Percentiles rank a stretch among this genome's conserved stretches.
phyloP scores from a whole-genome alignment of 2,113 vertebrate species.

The Syngnathoides biaculeatus region DNA sequence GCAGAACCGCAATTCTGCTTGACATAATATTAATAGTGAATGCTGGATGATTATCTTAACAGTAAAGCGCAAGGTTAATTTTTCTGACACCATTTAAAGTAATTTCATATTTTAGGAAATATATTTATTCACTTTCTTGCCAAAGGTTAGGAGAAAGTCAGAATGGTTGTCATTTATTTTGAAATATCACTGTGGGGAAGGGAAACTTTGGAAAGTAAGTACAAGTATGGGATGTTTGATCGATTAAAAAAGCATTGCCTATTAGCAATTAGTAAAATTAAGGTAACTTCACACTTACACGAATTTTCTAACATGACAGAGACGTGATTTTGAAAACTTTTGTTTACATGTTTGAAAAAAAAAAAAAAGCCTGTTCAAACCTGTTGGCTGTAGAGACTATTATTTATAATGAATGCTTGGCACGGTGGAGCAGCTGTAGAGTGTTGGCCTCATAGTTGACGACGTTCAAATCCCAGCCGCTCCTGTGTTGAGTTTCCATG shows the following conservation, averaged over 20 bases:
- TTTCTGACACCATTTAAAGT: slow-evolving; percentile 1
- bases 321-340: too few relatives aligned
- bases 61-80: slow-evolving; percentile 5
- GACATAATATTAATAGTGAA: slow-evolving; percentile 12
- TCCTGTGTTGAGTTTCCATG: too few relatives aligned
- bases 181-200: background rate
- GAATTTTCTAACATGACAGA: background rate
- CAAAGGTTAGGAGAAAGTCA: background rate
- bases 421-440: too few relatives aligned
- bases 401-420: too few relatives aligned
- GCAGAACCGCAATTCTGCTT: slow-evolving; percentile 14
- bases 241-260: background rate
- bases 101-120: background rate
- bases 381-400: too few relatives aligned
- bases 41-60: background rate
- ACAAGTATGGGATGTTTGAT: background rate
- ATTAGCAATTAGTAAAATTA: background rate
- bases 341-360: too few relatives aligned
- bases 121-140: background rate
- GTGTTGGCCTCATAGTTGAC: too few relatives aligned
- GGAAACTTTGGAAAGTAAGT: background rate
- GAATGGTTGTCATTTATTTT: background rate
- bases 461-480: too few relatives aligned
- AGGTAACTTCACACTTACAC: background rate
- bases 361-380: too few relatives aligned